Base-by-base conservation (phyloP, 2,888 invertebrate species). In the Cordilura impudica region DNA sequence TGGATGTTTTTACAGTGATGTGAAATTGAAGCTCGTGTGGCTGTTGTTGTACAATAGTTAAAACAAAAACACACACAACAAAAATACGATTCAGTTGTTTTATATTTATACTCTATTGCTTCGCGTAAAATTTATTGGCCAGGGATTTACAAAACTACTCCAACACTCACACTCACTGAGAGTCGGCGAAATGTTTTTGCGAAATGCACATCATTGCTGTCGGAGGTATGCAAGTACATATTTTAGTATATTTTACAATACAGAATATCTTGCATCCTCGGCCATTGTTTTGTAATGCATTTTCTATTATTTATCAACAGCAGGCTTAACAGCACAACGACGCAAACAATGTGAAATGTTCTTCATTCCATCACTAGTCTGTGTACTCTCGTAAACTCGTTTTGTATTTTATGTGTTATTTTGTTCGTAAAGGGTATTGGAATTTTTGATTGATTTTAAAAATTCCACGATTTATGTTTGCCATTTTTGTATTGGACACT, bases 401-500 rank as follows among this genome's bases (percentile, higher is more conserved):
- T 21, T 58, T 63, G 14, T 45, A 53, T 61, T 49, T 58, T 45
- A 49, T 71, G 29, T 51, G 39, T 18, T 51, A 31, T 60, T 12
- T 71, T 39, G 29, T 54, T 71, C 71, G 67, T 75, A 61, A 61
- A 61, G 66, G 43, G 79, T 67, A 71, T 75, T 79, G 79, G 79
- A 75, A 79, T 79, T 67, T 82, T 81, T 81, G 81, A 82, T 82
- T 82, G 81, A 81, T 82, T 82, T 82, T 75, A 78, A 82, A 81
- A 82, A 81, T 81, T 82, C 61, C 77, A 66, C 77, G 77, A 81
- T 81, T 81, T 79, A 81, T 81, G 81, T 63, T 72, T 63, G 67
- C 74, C 71, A 75, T 75, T 82, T 81, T 78, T 63, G 70, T 51
- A 73, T 67, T 60, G 63, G 16, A 18, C 63, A 66, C 75, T 79